phyloP scores from a whole-genome alignment of 2,797 vertebrate genomes.

The Phaenicophaeus curvirostris region DNA sequence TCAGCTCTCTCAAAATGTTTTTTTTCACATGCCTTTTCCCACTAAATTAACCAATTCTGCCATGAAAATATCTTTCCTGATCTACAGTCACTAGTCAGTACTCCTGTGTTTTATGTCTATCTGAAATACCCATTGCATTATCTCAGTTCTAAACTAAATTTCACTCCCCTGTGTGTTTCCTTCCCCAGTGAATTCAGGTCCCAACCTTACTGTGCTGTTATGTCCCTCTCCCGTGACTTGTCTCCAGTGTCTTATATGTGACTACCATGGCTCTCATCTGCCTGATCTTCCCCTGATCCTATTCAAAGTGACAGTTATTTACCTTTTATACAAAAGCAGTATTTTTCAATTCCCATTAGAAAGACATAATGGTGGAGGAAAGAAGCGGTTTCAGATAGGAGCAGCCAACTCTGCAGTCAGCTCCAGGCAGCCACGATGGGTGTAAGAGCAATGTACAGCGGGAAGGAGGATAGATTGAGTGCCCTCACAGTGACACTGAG shows the following conservation, averaged over 20 bases:
- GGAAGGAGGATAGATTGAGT: fast-evolving
- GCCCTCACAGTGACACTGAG: neutral
- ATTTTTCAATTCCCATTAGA: neutral
- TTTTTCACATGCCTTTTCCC: neutral
- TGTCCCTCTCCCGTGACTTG: fast-evolving
- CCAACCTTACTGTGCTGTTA: neutral
- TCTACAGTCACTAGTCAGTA: neutral
- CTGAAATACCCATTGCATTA: neutral
- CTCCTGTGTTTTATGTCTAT: neutral
- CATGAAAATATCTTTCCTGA: neutral
- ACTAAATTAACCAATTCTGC: neutral
- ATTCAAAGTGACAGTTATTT: neutral
- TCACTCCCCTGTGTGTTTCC: neutral
- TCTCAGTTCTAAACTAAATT: neutral
- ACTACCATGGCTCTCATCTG: neutral
- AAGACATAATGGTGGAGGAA: neutral
- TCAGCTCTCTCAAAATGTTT: neutral
- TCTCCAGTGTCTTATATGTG: neutral
- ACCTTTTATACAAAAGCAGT: neutral
- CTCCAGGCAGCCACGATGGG: neutral
- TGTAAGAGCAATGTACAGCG: neutral
- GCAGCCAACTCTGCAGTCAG: neutral
- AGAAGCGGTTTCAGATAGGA: neutral
- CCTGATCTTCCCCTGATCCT: neutral
- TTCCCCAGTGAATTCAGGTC: neutral